Evolutionary conservation across 2,113 vertebrate genomes (phyloP).

Genomic region (Grammatotria lemairii): DNA sequence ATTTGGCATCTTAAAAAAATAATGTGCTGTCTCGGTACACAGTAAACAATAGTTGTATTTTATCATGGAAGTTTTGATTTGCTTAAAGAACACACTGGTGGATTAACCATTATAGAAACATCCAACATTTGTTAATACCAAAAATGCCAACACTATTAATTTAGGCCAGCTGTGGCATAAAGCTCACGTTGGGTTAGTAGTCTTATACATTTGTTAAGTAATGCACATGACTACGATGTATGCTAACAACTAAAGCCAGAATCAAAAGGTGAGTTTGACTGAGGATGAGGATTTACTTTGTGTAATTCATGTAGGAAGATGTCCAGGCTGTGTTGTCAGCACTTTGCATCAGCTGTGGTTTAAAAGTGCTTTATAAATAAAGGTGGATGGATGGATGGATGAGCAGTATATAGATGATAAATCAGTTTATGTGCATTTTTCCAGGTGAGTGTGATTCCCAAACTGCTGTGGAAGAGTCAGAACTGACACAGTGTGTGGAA

Average conservation of each 20-base stretch:
- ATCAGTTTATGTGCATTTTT: background rate
- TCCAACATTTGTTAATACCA: background rate
- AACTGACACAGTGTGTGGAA: constrained; percentile 81
- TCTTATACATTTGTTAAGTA: background rate
- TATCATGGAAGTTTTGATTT: background rate
- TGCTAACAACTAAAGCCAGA: background rate
- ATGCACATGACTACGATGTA: background rate
- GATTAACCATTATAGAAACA: background rate
- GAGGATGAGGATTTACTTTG: background rate
- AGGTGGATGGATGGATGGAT: background rate
- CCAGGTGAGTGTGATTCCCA: constrained; percentile 30
- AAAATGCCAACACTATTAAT: background rate
- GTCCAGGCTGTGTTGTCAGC: background rate
- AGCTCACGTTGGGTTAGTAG: background rate
- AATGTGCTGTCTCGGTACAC: background rate
- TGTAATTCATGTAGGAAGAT: background rate
- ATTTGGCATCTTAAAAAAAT: background rate
- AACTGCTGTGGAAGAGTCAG: constrained; percentile 75
- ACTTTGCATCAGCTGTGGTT: background rate
- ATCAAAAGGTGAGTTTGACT: background rate
- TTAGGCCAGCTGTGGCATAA: background rate
- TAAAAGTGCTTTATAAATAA: background rate
- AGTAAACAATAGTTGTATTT: background rate
- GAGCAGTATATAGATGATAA: background rate
- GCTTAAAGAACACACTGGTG: background rate